Conservation (phyloP, 2,888 invertebrate genomes). For the Liopterus haemorrhoidalis region DNA sequence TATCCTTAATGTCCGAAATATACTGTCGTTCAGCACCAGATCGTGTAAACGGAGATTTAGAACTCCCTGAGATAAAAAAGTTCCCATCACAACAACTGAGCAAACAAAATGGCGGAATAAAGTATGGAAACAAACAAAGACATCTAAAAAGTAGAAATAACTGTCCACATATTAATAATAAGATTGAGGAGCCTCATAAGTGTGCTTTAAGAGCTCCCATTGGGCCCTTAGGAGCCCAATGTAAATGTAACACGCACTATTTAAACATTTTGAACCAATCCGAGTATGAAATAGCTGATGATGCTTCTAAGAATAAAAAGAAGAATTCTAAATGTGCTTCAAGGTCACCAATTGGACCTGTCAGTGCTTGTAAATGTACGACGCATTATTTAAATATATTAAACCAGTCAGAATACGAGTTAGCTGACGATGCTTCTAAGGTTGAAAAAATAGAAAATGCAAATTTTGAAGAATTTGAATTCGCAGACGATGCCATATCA, state of each 20-base stretch:
- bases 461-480: slow-evolving; percentile 42
- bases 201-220: slow-evolving; percentile 43
- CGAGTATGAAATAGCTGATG: slow-evolving; percentile 55
- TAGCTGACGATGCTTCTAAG: slow-evolving; percentile 35
- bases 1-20: slow-evolving; percentile 53
- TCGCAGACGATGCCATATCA: slow-evolving; percentile 45
- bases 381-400: slow-evolving; percentile 36
- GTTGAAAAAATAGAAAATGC: slow-evolving; percentile 33
- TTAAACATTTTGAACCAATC: slow-evolving; percentile 40
- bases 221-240: slow-evolving; percentile 41
- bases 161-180: too few species aligned
- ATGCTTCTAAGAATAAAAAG: slow-evolving; percentile 39
- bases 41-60: slow-evolving; percentile 34
- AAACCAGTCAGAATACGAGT: slow-evolving; percentile 44
- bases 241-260: slow-evolving; percentile 35
- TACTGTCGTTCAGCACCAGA: slow-evolving; percentile 47
- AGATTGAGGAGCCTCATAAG: too few species aligned
- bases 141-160: too few species aligned
- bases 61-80: slow-evolving; percentile 12
- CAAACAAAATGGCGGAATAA: too few species aligned
- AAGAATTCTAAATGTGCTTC: neutral
- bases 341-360: too few species aligned
- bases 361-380: slow-evolving; percentile 39
- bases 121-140: too few species aligned
- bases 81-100: too few species aligned